A percentile compares a stretch with the other conserved stretches of the same genome.
Evolutionary conservation across 2,797 vertebrate genomes (phyloP).

Genomic region (Sebastes glaucus): DNA sequence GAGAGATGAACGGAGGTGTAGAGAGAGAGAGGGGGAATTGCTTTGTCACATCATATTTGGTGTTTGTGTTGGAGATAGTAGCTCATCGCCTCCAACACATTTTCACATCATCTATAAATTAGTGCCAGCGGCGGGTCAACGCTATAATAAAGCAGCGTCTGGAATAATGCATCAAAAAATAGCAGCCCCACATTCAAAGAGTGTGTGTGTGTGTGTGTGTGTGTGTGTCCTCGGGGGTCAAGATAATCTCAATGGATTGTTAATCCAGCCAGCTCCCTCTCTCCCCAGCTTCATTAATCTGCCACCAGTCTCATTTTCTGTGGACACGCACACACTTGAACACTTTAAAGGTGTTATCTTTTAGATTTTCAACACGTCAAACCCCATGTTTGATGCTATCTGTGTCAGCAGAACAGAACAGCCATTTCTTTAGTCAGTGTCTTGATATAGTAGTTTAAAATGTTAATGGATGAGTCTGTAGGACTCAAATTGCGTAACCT

Average conservation of each 20-base stretch:
- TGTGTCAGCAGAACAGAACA: no score
- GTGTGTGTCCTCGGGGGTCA: constrained; percentile 22
- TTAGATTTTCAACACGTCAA: not conserved
- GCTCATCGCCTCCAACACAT: constrained; percentile 38
- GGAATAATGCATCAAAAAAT: constrained; percentile 47
- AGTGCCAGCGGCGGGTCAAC: constrained; percentile 27
- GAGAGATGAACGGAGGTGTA: constrained; percentile 1
- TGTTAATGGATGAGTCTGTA: no score
- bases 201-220: not conserved
- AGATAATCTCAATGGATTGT: constrained; percentile 66
- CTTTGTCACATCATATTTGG: constrained; percentile 54
- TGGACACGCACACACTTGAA: constrained; percentile 10
- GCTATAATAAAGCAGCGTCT: constrained; percentile 20
- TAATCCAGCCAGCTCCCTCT: constrained; percentile 67
- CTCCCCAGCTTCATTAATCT: constrained; percentile 72
- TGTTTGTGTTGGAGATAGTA: constrained; percentile 31
- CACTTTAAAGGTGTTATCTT: no score
- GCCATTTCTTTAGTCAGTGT: no score
- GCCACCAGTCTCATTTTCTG: constrained; percentile 54
- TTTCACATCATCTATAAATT: constrained; percentile 50
- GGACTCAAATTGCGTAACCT: no score
- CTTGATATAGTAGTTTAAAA: no score
- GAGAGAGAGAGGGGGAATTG: constrained; percentile 18
- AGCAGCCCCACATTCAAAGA: constrained; percentile 33
- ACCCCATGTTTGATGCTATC: not conserved